Evolutionary conservation across 1,140 invertebrate genomes (phyloP).

Genomic region (Diabrotica undecimpunctata): DNA sequence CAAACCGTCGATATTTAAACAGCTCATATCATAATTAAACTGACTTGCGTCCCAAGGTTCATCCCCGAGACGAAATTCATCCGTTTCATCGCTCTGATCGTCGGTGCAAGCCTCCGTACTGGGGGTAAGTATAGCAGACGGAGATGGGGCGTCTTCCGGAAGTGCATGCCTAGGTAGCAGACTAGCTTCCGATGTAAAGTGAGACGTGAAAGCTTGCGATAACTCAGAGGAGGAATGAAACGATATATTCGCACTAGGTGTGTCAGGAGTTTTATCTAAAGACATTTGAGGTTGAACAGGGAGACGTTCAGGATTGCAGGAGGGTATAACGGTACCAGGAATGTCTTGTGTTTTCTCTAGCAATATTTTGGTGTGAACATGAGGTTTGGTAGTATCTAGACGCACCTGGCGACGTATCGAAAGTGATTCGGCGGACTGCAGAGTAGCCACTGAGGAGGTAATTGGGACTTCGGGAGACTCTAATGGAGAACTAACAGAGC

Average conservation of each 20-base stretch:
- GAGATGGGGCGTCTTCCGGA: conserved; percentile 49
- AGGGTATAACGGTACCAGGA: conserved; percentile 6
- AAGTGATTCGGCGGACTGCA: conserved; percentile 58
- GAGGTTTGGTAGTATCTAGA: conserved; percentile 30
- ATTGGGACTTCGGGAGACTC: conserved; percentile 62
- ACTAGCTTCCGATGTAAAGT: conserved; percentile 55
- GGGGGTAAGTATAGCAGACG: conserved; percentile 56
- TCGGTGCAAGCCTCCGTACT: conserved; percentile 45
- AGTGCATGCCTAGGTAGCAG: conserved; percentile 42
- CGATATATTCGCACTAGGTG: conserved; percentile 42
- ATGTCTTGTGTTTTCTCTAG: conserved; percentile 17
- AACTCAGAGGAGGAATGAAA: conserved; percentile 29
- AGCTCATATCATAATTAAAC: conserved; percentile 44
- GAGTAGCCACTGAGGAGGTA: conserved; percentile 58
- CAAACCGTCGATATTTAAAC: conserved; percentile 38
- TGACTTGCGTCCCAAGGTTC: conserved; percentile 44
- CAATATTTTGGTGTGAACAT: conserved; percentile 15
- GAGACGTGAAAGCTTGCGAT: conserved; percentile 55
- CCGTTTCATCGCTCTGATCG: conserved; percentile 34
- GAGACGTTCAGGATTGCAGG: not conserved
- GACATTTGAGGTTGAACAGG: not conserved
- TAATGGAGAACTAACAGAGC: conserved; percentile 67
- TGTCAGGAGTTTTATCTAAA: conserved; percentile 32
- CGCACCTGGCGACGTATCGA: conserved; percentile 53
- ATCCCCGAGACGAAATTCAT: conserved; percentile 41